phyloP scores from a whole-genome alignment of 2,888 invertebrate genomes.

The Psylliodes chrysocephalus region DNA sequence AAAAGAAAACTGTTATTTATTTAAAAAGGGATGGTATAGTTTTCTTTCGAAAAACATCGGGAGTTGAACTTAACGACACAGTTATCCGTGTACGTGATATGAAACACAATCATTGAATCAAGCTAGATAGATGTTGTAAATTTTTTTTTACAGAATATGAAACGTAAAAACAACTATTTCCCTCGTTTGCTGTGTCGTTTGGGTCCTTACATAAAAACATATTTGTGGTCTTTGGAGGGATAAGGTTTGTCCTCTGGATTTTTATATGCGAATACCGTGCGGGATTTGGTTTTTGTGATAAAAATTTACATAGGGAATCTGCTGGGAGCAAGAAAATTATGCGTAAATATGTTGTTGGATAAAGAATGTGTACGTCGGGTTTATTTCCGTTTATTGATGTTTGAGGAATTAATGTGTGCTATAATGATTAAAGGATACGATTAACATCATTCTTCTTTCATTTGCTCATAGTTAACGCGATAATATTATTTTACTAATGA shows the following conservation, averaged over 20 bases:
- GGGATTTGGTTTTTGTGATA: conserved; percentile 11
- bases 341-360: neutral
- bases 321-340: conserved; percentile 19
- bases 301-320: conserved; percentile 16
- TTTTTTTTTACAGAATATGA: conserved; percentile 1
- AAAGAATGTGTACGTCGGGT: too few species aligned
- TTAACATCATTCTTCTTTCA: too few species aligned
- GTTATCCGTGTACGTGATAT: conserved; percentile 22
- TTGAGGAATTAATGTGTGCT: too few species aligned
- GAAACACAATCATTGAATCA: conserved; percentile 18
- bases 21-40: neutral
- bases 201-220: conserved; percentile 3
- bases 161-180: conserved; percentile 6
- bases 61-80: conserved; percentile 9
- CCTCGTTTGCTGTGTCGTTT: neutral
- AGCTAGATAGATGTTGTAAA: conserved; percentile 10
- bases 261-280: conserved; percentile 3
- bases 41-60: conserved; percentile 6
- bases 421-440: too few species aligned
- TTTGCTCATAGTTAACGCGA: too few species aligned
- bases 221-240: neutral
- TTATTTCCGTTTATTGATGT: too few species aligned
- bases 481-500: too few species aligned
- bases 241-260: neutral
- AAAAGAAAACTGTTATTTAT: conserved; percentile 1